Base-by-base conservation (phyloP, 2,888 invertebrate species). In the Automeris io region DNA sequence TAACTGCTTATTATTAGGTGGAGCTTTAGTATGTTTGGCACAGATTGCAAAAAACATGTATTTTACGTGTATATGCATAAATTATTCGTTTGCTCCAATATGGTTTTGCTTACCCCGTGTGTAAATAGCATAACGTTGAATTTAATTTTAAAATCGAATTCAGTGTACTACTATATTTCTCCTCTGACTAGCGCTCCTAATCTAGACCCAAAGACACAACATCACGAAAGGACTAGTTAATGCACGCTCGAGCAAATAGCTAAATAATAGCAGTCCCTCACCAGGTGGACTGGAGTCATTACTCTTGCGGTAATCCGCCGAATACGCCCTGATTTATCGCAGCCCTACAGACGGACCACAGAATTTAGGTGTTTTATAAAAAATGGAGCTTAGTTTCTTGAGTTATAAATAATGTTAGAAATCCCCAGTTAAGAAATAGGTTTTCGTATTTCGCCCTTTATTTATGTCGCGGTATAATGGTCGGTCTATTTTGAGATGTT, bases 241-340 rank as follows among this genome's bases (percentile, higher is more conserved):
- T 50, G 53, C 57, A 73, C 77, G 82, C 71, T 60, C 66, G 67
- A 74, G 71, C 70, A 76, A 78, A 76, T 75, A 66, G 60, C 70
- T 80, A 75, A 77, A 73, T 78, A 78, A 82, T 80, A 62, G 71
- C 57, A 65, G 66, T 68, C 75, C 77, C 75, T 76, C 72, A 72
- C 75, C 85, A 85, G 85, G 85, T 86, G 83, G 82, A 85, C 81
- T 73, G 55, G 54, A 76, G 79, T 78, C 86, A 83, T 86, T 82
- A 85, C 77, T 85, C 86, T 82, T 76, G 66, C 61, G 64, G 85
- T 86, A 86, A 86, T 85, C 86, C 86, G 64, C 55, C 64, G 77
- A 81, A 82, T 83, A 82, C 81, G 77, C 71, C 66, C 69, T 73
- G 82, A 85, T 85, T 85, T 85, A 86, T 77, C 52, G 51, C 57